A percentile compares a stretch with the other conserved stretches of the same genome.
phyloP scores from a whole-genome alignment of 2,113 vertebrate genomes.

The Limnothrissa miodon region DNA sequence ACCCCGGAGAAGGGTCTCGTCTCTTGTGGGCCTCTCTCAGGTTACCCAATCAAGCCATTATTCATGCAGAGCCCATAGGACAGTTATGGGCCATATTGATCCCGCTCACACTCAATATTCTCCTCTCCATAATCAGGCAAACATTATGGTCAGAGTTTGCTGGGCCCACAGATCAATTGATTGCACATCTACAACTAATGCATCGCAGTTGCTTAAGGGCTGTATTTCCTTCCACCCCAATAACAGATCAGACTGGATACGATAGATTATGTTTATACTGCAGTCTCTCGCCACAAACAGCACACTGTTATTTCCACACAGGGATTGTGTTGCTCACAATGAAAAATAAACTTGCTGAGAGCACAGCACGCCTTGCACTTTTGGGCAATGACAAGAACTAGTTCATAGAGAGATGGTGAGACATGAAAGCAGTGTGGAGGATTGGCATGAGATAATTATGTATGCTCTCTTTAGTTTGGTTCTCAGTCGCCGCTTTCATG shows the following conservation, averaged over 20 bases:
- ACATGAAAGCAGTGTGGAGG: conserved; percentile 64
- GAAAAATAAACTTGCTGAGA: not conserved
- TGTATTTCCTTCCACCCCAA: not conserved
- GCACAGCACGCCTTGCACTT: not conserved
- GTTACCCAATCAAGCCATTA: conserved; percentile 60
- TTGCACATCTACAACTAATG: not conserved
- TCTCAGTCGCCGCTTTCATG: conserved; percentile 39
- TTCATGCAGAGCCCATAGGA: conserved; percentile 56
- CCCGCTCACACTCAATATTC: conserved; percentile 64
- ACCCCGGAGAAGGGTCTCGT: conserved; percentile 49
- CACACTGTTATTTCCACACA: not conserved
- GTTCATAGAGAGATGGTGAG: conserved; percentile 3
- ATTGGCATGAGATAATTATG: conserved; percentile 47
- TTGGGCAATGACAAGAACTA: not conserved
- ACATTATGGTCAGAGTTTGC: conserved; percentile 33
- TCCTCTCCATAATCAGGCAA: conserved; percentile 59
- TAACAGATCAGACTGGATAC: not conserved
- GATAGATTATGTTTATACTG: not conserved
- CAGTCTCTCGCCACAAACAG: not conserved
- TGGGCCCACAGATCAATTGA: conserved; percentile 25
- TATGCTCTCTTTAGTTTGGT: conserved; percentile 47
- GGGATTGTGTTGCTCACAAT: not conserved
- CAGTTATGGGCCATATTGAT: conserved; percentile 69
- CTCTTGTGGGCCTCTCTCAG: conserved; percentile 48
- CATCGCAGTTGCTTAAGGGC: not conserved